Evolutionary conservation across 1,140 invertebrate genomes (phyloP), one percentile per base, ranked within the genome.

Genomic region (Apis cerana): DNA sequence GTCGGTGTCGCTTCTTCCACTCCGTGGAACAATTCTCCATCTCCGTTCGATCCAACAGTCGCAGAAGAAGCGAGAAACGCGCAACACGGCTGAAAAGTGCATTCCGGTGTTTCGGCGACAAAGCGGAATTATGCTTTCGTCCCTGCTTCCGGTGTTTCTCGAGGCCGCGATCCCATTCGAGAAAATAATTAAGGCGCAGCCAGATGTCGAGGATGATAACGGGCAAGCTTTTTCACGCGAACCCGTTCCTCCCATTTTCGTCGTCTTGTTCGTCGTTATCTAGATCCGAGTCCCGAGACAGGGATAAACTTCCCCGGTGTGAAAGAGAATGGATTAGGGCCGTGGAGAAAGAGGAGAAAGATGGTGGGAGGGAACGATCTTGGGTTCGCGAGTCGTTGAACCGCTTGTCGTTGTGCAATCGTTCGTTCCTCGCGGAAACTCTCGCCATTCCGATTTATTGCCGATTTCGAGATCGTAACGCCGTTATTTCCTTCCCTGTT

Each of bases 71-170:
- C 43, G 65, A 48, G 48, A 68, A 68, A 62, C 12, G 21, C 65
- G 43, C 43, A 43, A 43, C 33, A 68, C 12, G 19, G 19, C 21
- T n/a, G 21, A 68, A 33, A 89, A 91, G 90, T 92, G 90, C 89
- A 89, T 87, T 91, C 85, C 88, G 85, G 70, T 92, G 91, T 93
- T 91, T 87, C 68, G 87, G 70, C 83, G 89, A 88, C 85, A 71
- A 88, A 74, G 59, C 67, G 77, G 84, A 83, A 89, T 89, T 84
- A 59, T 71, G 68, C 33, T 82, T 82, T 85, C 83, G 74, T 62
- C 79, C 54, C 70, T 83, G 86, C 88, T 90, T 89, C 85, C 89
- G 87, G 83, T 87, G 83, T 67, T 68, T 72, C 85, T 81, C 69
- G 69, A 80, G 84, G 82, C 75, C 85, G 89, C 88, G 86, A 91